Conservation (phyloP, 1,140 invertebrate species). For the Lineus longissimus region DNA sequence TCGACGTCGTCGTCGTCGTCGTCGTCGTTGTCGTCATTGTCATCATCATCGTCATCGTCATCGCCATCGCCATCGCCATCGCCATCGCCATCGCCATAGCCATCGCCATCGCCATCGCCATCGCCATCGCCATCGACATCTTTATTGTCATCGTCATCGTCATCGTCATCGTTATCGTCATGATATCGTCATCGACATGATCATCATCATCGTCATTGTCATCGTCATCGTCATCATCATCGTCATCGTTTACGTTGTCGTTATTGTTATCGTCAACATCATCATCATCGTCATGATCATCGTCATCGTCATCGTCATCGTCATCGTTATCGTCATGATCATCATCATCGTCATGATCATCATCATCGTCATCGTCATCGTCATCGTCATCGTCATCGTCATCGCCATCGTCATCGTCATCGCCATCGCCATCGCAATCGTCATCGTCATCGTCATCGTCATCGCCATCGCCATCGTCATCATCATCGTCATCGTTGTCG, state of each 20-base stretch:
- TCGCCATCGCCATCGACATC: neutral
- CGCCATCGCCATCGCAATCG: neutral
- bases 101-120: neutral
- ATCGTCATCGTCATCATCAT: too few relatives aligned
- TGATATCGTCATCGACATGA: too few relatives aligned
- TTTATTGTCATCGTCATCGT: neutral
- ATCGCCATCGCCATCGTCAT: conserved; percentile 1
- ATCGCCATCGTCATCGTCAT: neutral
- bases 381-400: neutral
- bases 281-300: too few relatives aligned
- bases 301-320: too few relatives aligned
- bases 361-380: too few relatives aligned
- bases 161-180: neutral
- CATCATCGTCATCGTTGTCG: neutral
- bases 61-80: neutral
- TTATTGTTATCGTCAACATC: too few relatives aligned
- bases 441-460: neutral
- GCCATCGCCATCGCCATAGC: neutral
- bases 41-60: neutral
- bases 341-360: too few relatives aligned
- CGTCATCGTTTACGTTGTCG: too few relatives aligned
- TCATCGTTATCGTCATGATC: too few relatives aligned
- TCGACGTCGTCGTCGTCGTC: too few relatives aligned
- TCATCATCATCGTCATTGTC: too few relatives aligned
- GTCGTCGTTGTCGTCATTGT: too few relatives aligned